Conservation (phyloP, 1,140 invertebrate species). For the Heliconius congener region DNA sequence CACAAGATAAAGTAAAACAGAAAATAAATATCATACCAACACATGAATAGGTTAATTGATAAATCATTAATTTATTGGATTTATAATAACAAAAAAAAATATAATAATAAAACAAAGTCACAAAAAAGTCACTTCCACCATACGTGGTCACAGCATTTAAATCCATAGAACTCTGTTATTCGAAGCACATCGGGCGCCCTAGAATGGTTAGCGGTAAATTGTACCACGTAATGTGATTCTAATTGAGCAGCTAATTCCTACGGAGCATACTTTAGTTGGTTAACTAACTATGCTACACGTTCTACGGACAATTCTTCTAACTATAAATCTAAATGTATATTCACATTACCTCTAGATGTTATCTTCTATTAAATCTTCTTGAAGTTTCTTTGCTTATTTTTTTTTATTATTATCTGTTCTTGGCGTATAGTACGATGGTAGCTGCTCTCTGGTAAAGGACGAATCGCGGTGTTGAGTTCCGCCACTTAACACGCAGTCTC, state of each 20-base stretch:
- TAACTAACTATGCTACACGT: constrained; percentile 61
- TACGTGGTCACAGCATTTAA: neutral
- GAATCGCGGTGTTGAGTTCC: no score
- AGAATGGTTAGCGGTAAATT: constrained; percentile 71
- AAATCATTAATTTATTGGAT: no score
- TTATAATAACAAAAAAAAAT: no score
- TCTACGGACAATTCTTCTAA: constrained; percentile 18
- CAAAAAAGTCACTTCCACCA: neutral
- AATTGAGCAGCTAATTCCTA: constrained; percentile 78
- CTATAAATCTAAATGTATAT: constrained; percentile 14
- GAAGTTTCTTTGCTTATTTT: neutral
- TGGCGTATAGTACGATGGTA: neutral
- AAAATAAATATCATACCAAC: no score
- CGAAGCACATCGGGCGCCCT: constrained; percentile 62
- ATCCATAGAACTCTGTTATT: constrained; percentile 62
- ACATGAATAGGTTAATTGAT: no score
- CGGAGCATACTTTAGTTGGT: constrained; percentile 60
- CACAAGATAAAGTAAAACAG: no score
- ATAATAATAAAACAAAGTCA: neutral
- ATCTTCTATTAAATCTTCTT: neutral
- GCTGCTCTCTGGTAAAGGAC: no score
- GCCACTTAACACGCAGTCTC: no score
- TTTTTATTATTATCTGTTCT: neutral
- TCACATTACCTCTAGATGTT: neutral
- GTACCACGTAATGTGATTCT: constrained; percentile 77